Evolutionary conservation across 1,140 invertebrate species (phyloP).

Genomic region (Paralvinella palmiformis): DNA sequence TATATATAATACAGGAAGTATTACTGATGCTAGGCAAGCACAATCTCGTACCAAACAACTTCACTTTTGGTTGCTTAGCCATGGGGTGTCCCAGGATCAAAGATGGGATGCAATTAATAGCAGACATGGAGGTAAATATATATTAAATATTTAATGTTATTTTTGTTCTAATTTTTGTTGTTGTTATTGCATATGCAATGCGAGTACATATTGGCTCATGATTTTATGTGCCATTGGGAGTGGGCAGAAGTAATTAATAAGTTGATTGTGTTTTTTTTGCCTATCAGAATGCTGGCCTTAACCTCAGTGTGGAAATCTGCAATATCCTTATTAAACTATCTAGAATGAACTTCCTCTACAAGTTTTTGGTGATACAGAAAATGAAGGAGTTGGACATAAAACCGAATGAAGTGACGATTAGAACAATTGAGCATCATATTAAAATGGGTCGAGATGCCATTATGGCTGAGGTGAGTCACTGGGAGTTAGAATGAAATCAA

Average conservation of each 20-base stretch:
- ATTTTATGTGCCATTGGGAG: too few species aligned
- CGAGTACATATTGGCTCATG: too few species aligned
- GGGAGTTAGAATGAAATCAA: too few species aligned
- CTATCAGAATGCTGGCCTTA: conserved; percentile 12
- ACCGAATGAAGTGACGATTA: background rate
- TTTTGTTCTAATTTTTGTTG: background rate
- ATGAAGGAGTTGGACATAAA: background rate
- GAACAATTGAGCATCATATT: background rate
- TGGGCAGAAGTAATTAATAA: background rate
- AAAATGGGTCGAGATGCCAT: too few species aligned
- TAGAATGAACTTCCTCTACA: conserved; percentile 14
- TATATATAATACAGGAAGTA: background rate
- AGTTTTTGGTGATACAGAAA: background rate
- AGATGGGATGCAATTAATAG: conserved; percentile 18
- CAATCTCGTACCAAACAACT: background rate
- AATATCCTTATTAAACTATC: conserved; percentile 10
- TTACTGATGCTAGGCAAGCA: background rate
- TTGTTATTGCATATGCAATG: background rate
- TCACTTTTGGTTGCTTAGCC: conserved; percentile 19
- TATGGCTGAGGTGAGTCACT: too few species aligned
- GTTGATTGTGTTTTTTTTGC: background rate
- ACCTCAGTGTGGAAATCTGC: conserved; percentile 16
- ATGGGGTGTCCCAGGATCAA: conserved; percentile 15
- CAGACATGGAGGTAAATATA: conserved; percentile 11
- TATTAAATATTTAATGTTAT: background rate